Percentiles rank a stretch among this genome's conserved stretches.
phyloP scores from a whole-genome alignment of 2,113 vertebrate species.

The Oceanites oceanicus region DNA sequence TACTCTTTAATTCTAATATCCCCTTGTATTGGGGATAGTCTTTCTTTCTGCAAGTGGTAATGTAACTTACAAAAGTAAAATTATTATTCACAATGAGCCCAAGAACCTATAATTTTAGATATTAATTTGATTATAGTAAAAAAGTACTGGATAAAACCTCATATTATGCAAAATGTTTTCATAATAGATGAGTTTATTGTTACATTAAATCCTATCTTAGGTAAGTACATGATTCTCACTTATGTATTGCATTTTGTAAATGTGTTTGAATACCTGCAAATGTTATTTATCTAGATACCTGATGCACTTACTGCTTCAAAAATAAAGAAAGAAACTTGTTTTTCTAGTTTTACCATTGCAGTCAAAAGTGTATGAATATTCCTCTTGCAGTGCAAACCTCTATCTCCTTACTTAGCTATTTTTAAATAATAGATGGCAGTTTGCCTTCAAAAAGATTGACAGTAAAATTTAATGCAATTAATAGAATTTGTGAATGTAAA shows the following conservation, averaged over 20 bases:
- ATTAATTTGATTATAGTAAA: background rate
- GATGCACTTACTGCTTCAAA: background rate
- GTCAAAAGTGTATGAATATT: background rate
- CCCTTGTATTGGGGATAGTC: background rate
- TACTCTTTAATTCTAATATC: background rate
- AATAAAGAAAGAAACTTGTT: background rate
- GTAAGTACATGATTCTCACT: background rate
- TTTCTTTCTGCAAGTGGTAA: background rate
- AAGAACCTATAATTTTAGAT: conserved; percentile 8
- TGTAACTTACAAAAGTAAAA: background rate
- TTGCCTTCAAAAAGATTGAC: background rate
- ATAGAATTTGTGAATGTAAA: background rate
- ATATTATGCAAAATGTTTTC: background rate
- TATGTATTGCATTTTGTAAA: background rate
- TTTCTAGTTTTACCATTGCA: background rate
- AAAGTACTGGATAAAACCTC: background rate
- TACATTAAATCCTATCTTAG: background rate
- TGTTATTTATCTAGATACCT: background rate
- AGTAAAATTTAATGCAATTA: background rate
- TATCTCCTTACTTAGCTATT: background rate
- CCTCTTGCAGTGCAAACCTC: background rate
- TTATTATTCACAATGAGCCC: background rate
- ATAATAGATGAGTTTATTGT: background rate
- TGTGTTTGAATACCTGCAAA: background rate
- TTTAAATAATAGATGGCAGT: background rate